Evolutionary conservation across 2,797 vertebrate species (phyloP).

Genomic region (Phyllotis vaccarum): DNA sequence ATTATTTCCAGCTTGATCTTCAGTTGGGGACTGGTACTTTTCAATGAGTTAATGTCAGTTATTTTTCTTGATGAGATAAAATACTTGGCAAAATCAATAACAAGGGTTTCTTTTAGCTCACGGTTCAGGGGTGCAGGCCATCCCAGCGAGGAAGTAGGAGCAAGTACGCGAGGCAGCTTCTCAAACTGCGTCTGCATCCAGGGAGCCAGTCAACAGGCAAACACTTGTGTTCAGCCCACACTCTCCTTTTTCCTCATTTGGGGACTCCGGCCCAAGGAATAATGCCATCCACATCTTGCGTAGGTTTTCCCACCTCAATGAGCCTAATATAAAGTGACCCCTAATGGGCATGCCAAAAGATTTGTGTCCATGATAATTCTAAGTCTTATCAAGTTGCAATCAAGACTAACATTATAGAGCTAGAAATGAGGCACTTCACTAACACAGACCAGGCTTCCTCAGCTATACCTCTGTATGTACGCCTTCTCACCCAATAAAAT

Average conservation of each 20-base stretch:
- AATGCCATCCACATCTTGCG: not conserved
- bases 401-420: not conserved
- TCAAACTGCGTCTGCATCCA: not conserved
- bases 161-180: not conserved
- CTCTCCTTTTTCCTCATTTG: not conserved
- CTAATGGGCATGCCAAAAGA: not conserved
- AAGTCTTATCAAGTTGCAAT: not conserved
- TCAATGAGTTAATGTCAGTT: not conserved
- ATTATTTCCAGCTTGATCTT: conserved; percentile 1
- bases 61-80: not conserved
- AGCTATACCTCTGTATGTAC: not conserved
- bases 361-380: not conserved
- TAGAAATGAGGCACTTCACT: not conserved
- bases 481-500: not conserved
- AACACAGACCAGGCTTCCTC: not conserved
- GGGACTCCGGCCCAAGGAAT: not conserved
- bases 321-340: not conserved
- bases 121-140: not conserved
- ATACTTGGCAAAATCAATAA: not conserved
- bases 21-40: conserved; percentile 2
- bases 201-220: not conserved
- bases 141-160: not conserved
- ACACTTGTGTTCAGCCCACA: not conserved
- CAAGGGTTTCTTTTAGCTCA: not conserved
- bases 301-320: not conserved